Evolutionary conservation across 1,140 invertebrate species (phyloP), one percentile per base, ranked within the genome.

Genomic region (Neodiprion fabricii): DNA sequence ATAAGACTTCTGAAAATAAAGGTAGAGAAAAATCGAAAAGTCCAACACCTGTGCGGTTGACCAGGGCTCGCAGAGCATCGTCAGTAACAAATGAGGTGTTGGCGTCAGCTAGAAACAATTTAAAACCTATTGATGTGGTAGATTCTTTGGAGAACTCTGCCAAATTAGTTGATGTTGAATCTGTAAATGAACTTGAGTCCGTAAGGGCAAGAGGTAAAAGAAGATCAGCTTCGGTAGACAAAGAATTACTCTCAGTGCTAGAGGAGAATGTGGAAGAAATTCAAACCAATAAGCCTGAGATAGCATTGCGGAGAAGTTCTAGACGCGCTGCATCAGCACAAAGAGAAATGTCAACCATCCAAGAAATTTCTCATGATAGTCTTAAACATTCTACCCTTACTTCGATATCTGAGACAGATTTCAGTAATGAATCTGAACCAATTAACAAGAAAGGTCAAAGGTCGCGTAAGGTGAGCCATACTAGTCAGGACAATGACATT

Each of bases 11-110:
- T 61, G 53, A 12, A 17, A 61, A 61, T 17, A 61, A 61, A 61
- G n/a, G 9, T 40, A 67, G 67, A 23, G 23, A 67, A 65, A 12
- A 1, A 14, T 67, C 53, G 40, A 73, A 14, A 61, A 73, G 47
- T 9, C 47, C 23, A 65, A 75, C 74, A 14, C 74, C 74, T 7
- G 49, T 74, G 12, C 73, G 77, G 69, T 74, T 76, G 49, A 80
- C 75, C 9, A 81, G 80, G 66, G 78, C 79, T 3, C 77, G 72
- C 48, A 74, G 79, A 78, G 79, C 79, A 61, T 75, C 75, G 8
- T 84, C 81, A 14, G 53, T 17, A 61, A 17, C 53, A 9, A 61
- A 61, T 5, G 53, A 61, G n/a, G n/a, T 61, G n/a, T 61, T 17
- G 9, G n/a, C n/a, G 7, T 40, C 28, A 40, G 5, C 28, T 40